Evolutionary conservation across 2,888 invertebrate species (phyloP).

Genomic region (Melinaea marsaeus): DNA sequence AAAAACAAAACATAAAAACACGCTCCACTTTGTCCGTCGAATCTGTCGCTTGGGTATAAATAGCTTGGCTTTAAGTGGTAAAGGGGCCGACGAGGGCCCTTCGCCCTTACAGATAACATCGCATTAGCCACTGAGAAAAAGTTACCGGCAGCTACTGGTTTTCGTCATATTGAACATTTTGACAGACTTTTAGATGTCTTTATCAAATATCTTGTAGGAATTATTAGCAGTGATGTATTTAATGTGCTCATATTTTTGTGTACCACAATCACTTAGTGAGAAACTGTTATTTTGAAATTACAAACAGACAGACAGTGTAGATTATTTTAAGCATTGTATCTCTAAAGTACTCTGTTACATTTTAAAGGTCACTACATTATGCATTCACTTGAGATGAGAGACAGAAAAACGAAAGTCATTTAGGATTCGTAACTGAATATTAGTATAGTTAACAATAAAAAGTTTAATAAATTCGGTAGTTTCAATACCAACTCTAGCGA

Average conservation of each 20-base stretch:
- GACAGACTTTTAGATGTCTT: conserved; percentile 6
- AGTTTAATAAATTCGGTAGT: neutral
- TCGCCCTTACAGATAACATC: conserved; percentile 68
- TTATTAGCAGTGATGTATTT: neutral
- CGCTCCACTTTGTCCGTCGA: conserved; percentile 39
- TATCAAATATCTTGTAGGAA: neutral
- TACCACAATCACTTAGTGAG: neutral
- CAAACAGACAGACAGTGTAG: too few species aligned
- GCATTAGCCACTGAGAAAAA: conserved; percentile 64
- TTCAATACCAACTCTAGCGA: too few species aligned
- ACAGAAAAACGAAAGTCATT: conserved; percentile 1
- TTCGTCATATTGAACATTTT: conserved; percentile 56
- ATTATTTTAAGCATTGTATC: too few species aligned
- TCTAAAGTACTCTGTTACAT: neutral
- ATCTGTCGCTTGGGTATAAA: conserved; percentile 61
- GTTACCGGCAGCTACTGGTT: conserved; percentile 68
- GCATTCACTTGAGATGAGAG: neutral
- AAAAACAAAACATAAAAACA: too few species aligned
- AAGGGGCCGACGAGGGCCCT: conserved; percentile 68
- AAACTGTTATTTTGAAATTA: too few species aligned
- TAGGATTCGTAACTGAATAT: neutral
- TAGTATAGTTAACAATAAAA: conserved; percentile 1
- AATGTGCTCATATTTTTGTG: neutral
- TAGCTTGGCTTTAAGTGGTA: conserved; percentile 72
- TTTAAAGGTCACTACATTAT: neutral